phyloP scores from a whole-genome alignment of 2,888 invertebrate genomes.

The Drosophila engyochracea region DNA sequence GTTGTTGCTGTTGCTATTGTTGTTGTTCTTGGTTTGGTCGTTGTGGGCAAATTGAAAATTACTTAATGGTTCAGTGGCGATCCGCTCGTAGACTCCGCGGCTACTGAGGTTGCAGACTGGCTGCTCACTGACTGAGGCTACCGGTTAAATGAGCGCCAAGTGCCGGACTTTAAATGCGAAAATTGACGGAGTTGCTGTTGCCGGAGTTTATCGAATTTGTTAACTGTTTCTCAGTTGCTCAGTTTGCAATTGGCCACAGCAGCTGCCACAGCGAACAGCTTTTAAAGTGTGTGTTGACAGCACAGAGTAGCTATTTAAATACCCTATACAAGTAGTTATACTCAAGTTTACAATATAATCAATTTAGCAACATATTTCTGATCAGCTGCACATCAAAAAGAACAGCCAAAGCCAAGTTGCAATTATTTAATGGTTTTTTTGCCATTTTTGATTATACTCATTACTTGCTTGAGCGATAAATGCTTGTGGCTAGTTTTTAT shows the following conservation, averaged over 20 bases:
- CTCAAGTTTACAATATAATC: not conserved
- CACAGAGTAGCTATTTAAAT: not conserved
- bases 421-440: not conserved
- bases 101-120: conserved; percentile 18
- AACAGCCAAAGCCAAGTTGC: not conserved
- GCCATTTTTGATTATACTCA: not conserved
- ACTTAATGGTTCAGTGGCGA: conserved; percentile 81
- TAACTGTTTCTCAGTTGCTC: conserved; percentile 18
- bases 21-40: conserved; percentile 13
- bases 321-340: not conserved
- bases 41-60: conserved; percentile 73
- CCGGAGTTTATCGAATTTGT: conserved; percentile 33
- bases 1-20: conserved; percentile 31
- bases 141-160: conserved; percentile 76
- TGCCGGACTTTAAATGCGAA: conserved; percentile 67
- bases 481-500: not conserved
- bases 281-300: not conserved
- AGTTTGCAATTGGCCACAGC: conserved; percentile 12
- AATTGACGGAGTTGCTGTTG: conserved; percentile 32
- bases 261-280: not conserved
- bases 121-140: conserved; percentile 47
- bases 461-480: not conserved
- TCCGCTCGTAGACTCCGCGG: conserved; percentile 23
- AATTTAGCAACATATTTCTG: conserved; percentile 15
- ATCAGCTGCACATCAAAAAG: not conserved